phyloP scores from a whole-genome alignment of 2,888 invertebrate genomes.

The Drosophila merina region DNA sequence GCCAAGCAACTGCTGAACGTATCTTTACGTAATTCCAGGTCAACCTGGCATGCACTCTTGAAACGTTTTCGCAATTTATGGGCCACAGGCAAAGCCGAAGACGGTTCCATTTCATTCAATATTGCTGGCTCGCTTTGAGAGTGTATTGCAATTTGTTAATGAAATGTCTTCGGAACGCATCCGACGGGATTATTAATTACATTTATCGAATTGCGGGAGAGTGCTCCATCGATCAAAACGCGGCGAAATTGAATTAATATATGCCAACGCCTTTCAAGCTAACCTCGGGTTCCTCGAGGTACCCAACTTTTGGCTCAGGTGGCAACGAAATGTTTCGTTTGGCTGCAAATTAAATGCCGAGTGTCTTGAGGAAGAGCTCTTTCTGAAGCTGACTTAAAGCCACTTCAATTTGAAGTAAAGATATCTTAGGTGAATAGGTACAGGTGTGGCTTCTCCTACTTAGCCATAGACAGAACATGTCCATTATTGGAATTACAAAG shows the following conservation, averaged over 20 bases:
- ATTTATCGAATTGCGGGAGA: slow-evolving; percentile 13
- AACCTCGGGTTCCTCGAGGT: slow-evolving; percentile 5
- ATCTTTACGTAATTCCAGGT: slow-evolving; percentile 29
- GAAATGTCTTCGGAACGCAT: slow-evolving; percentile 23
- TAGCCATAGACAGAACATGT: no score
- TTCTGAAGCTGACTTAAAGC: background rate
- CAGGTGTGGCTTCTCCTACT: no score
- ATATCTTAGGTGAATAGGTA: background rate
- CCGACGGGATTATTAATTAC: slow-evolving; percentile 34
- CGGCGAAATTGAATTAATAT: slow-evolving; percentile 40
- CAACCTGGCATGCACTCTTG: slow-evolving; percentile 31
- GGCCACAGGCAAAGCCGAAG: slow-evolving; percentile 12
- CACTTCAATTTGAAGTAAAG: background rate
- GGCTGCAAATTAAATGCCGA: background rate
- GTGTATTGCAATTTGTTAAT: slow-evolving; percentile 41
- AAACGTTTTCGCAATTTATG: slow-evolving; percentile 42
- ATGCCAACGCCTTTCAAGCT: slow-evolving; percentile 3
- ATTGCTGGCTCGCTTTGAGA: slow-evolving; percentile 26
- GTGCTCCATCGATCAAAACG: slow-evolving; percentile 39
- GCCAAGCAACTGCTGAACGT: slow-evolving; percentile 2
- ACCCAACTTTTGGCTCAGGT: slow-evolving; percentile 10
- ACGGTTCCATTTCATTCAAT: slow-evolving; percentile 35
- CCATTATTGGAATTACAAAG: no score
- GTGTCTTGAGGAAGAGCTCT: background rate
- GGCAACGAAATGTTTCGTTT: slow-evolving; percentile 8